Evolutionary conservation across 2,888 invertebrate genomes (phyloP), one percentile per base, ranked within the genome.

Genomic region (Rugalucina vietnamica): DNA sequence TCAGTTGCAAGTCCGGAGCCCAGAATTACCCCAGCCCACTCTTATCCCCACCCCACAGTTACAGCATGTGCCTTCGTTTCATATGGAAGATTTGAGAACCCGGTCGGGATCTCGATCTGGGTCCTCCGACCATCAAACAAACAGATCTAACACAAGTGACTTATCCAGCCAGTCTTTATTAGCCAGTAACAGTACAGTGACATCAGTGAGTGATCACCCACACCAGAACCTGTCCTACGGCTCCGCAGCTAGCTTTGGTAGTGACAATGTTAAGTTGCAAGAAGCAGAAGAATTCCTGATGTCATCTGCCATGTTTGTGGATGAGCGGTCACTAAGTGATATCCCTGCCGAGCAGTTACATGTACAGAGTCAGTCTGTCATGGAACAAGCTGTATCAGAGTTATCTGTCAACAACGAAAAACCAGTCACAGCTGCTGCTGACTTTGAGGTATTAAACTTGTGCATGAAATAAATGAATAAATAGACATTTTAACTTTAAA

Each of bases 281-380:
- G 87, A 90, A 74, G 87, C 87, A 18, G 89, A 89, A 39, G 90
- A 91, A 71, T 74, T 88, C n/a, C 74, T 87, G 29, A 73, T 88
- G 39, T 89, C 89, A 12, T 87, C 90, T 3, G 81, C 85, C 10
- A 86, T 87, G 76, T 92, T 92, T 81, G 87, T 87, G 18, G 91
- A 91, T 65, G 88, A 80, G 14, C 73, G 65, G 36, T 78, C 76
- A 3, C 60, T 87, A 73, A 57, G 76, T 32, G 89, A 89, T 54
- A 83, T 85, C 29, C 81, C 78, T 29, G 79, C 74, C 14, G 83
- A 81, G 37, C 79, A 32, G 32, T 36, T 78, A 27, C 79, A 79
- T 49, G 49, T 81, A n/a, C 79, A 79, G 54, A 79, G 54, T 54
- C 81, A 83, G 21, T 77, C 81, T 10, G 83, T 82, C n/a, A 73